These are phyloP conservation scores for Anoncus sp. DNA, from an alignment of 2,888 invertebrate genomes.

Conservation along the genomic window DNA sequence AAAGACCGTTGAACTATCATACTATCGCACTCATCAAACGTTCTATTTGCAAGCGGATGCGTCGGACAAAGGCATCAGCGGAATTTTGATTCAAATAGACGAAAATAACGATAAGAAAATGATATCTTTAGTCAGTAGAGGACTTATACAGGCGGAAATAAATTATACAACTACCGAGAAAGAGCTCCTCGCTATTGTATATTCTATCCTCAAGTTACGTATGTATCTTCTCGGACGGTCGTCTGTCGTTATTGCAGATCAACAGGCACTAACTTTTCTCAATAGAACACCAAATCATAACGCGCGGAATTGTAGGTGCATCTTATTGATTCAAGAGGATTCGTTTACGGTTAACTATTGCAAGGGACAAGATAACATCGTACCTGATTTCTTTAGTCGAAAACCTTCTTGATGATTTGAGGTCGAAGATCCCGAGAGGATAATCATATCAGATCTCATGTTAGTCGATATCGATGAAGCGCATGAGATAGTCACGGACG, in stretches of 20 bases:
- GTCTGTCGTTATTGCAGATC: constrained; percentile 23
- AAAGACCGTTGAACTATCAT: constrained; percentile 39
- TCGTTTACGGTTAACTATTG: constrained; percentile 29
- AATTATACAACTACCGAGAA: no score
- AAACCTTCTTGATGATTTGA: constrained; percentile 17
- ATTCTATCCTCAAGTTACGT: constrained; percentile 13
- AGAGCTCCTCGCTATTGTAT: constrained; percentile 35
- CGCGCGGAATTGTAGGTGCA: constrained; percentile 23
- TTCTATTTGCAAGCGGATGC: constrained; percentile 60
- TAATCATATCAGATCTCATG: constrained; percentile 20
- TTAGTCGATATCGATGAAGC: neutral
- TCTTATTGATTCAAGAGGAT: constrained; percentile 19
- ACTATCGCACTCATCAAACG: constrained; percentile 23
- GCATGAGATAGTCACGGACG: neutral
- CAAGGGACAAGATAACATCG: constrained; percentile 68
- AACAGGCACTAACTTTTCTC: constrained; percentile 23
- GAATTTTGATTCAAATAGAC: constrained; percentile 21
- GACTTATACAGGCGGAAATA: constrained; percentile 34
- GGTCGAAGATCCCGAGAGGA: neutral
- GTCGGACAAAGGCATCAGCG: constrained; percentile 32
- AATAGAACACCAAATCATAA: constrained; percentile 31
- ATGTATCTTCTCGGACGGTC: constrained; percentile 13
- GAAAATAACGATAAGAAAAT: constrained; percentile 26
- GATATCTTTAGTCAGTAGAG: constrained; percentile 58
- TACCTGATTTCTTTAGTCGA: constrained; percentile 51